Evolutionary conservation across 2,113 vertebrate species (phyloP), one percentile per base, ranked within the genome.

Genomic region (Petroica traversi): DNA sequence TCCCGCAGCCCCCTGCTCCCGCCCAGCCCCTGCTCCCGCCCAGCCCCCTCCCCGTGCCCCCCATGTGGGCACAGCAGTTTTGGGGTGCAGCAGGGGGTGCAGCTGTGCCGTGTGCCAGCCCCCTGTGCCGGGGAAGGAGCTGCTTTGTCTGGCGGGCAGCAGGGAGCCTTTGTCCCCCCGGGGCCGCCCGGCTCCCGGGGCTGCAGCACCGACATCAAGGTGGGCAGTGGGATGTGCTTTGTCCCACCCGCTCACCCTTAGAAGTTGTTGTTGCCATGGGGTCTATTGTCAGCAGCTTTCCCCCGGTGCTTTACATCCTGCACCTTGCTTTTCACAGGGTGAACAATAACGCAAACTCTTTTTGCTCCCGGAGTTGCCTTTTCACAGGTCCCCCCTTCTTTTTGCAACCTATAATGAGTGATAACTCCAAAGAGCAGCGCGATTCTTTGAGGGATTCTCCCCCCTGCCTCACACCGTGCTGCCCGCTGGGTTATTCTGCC

Each of bases 201-300:
- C 80, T 38, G n/a, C 36, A 48, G 8, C 36, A 18, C 61, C 2
- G 9, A 96, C 40, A 97, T 96, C 85, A 96, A 96, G 88, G 87
- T 89, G 96, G 91, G 92, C 91, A 96, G 88, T 68, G 92, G 96
- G 89, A 92, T 85, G 82, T 25, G 95, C 86, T 69, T n/a, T n/a
- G n/a, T n/a, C 89, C 88, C 52, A 64, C 88, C 86, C 24, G 61
- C 91, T 96, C 92, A 89, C 95, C 88, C 68, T 97, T 92, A 97
- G 96, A 97, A 93, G 93, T 73, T 95, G 96, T 96, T 97, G 96
- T 97, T 97, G 94, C 97, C 18, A 97, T 87, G 96, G 95, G 96
- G 92, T 87, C 96, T 38, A 95, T 97, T 97, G 96, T 97, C 73
- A 83, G 64, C 22, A n/a, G 87, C 85, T 91, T 92, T 80, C 69